phyloP scores from a whole-genome alignment of 2,797 vertebrate genomes.

The Furcifer pardalis region DNA sequence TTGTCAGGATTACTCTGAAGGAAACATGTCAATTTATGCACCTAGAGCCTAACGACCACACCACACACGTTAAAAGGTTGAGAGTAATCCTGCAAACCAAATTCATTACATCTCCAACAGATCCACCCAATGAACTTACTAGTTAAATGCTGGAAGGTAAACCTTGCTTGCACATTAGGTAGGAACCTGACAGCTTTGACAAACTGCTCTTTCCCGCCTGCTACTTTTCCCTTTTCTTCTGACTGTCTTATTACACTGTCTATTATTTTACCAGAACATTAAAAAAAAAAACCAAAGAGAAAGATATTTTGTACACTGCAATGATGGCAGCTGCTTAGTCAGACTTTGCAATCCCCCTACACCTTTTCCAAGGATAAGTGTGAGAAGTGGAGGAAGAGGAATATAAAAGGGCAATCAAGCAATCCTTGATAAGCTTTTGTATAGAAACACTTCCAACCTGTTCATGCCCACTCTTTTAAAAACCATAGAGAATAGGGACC shows the following conservation, averaged over 20 bases:
- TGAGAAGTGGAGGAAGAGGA: not conserved
- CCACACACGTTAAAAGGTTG: not conserved
- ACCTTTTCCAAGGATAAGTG: not conserved
- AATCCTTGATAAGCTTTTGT: not conserved
- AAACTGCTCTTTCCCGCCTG: slow-evolving; percentile 27
- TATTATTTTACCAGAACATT: slow-evolving; percentile 26
- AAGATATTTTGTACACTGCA: not conserved
- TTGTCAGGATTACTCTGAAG: not conserved
- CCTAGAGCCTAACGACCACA: too few relatives aligned
- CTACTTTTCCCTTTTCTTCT: not conserved
- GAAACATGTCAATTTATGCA: not conserved
- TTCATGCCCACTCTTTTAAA: too few relatives aligned
- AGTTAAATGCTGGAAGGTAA: slow-evolving; percentile 20
- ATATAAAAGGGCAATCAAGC: not conserved
- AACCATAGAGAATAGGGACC: not conserved
- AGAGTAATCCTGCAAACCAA: not conserved
- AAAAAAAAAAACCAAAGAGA: not conserved
- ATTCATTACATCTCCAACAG: not conserved
- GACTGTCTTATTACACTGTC: slow-evolving; percentile 6
- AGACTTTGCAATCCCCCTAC: not conserved
- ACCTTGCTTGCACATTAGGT: slow-evolving; percentile 35
- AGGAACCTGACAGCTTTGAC: slow-evolving; percentile 56
- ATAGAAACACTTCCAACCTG: not conserved
- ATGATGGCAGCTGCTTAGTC: slow-evolving; percentile 14
- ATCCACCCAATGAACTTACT: not conserved